These are phyloP conservation scores for Penaeus japonicus DNA, from an alignment of 1,140 invertebrate genomes.

Conservation along the genomic window DNA sequence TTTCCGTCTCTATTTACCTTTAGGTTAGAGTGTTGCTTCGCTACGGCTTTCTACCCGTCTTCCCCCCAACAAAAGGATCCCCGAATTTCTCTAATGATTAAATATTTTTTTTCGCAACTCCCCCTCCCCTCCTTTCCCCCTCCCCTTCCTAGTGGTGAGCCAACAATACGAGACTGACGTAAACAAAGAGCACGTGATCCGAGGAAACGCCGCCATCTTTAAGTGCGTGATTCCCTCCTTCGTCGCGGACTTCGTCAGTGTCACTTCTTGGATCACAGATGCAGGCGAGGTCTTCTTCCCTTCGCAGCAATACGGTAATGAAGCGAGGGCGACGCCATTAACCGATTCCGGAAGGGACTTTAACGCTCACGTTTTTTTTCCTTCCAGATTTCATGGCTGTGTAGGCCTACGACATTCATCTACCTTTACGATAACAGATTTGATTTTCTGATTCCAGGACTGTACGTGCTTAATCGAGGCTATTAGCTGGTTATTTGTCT, in stretches of 20 bases:
- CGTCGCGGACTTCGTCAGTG: slow-evolving; percentile 88
- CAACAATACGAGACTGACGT: slow-evolving; percentile 85
- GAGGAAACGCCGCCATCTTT: slow-evolving; percentile 87
- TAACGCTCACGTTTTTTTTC: no score
- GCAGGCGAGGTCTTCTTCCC: slow-evolving; percentile 74
- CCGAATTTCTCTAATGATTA: not conserved
- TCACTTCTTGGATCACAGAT: slow-evolving; percentile 85
- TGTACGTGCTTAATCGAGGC: no score
- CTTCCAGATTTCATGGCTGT: no score
- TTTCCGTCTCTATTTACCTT: not conserved
- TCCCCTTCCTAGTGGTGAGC: slow-evolving; percentile 74
- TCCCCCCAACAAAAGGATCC: not conserved
- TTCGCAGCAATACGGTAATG: slow-evolving; percentile 54
- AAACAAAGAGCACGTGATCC: slow-evolving; percentile 79
- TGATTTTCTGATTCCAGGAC: no score
- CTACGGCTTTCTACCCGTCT: not conserved
- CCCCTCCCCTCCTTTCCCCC: not conserved
- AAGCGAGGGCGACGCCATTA: not conserved
- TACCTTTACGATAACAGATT: no score
- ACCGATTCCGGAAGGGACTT: no score
- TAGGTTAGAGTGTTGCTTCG: no score
- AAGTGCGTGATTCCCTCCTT: slow-evolving; percentile 92
- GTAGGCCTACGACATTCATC: no score
- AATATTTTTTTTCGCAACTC: not conserved
- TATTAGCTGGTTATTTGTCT: no score